These are phyloP conservation scores for Coptotermes formosanus DNA, from an alignment of 1,140 invertebrate species.

Conservation along the genomic window DNA sequence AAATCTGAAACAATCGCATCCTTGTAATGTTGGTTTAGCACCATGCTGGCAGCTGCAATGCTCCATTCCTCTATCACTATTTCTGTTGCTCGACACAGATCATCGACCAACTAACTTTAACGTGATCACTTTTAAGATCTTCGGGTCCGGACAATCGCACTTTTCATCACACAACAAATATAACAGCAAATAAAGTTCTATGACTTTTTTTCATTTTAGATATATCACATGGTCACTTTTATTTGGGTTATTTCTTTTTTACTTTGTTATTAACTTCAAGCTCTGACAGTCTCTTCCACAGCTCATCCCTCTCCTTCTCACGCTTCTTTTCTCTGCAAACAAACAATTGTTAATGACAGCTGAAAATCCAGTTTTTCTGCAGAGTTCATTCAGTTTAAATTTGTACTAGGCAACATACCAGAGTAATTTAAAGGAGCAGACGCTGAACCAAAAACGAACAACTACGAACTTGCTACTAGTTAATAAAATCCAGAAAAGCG, in stretches of 20 bases:
- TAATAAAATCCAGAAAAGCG: too few species aligned
- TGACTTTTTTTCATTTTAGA: conserved; percentile 34
- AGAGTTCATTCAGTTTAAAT: too few species aligned
- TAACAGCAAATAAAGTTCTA: conserved; percentile 39
- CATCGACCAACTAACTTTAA: conserved; percentile 8
- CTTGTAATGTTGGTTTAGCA: conserved; percentile 15
- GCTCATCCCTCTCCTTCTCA: conserved; percentile 90
- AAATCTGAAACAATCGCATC: not conserved
- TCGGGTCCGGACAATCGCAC: conserved; percentile 29
- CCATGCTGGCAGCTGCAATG: not conserved
- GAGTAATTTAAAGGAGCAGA: too few species aligned
- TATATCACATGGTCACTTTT: conserved; percentile 34
- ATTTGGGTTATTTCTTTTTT: conserved; percentile 36
- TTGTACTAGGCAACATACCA: too few species aligned
- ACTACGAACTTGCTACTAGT: too few species aligned
- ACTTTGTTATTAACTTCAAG: conserved; percentile 49
- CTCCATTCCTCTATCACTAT: not conserved
- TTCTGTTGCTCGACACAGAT: not conserved
- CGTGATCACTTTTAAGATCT: conserved; percentile 19
- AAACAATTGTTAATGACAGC: not conserved
- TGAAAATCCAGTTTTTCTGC: too few species aligned
- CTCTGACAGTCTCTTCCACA: conserved; percentile 90
- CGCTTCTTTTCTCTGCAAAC: conserved; percentile 85
- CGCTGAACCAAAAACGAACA: too few species aligned
- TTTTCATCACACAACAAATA: conserved; percentile 38